Evolutionary conservation across 2,888 invertebrate genomes (phyloP).

Genomic region (Nysson spinosus): DNA sequence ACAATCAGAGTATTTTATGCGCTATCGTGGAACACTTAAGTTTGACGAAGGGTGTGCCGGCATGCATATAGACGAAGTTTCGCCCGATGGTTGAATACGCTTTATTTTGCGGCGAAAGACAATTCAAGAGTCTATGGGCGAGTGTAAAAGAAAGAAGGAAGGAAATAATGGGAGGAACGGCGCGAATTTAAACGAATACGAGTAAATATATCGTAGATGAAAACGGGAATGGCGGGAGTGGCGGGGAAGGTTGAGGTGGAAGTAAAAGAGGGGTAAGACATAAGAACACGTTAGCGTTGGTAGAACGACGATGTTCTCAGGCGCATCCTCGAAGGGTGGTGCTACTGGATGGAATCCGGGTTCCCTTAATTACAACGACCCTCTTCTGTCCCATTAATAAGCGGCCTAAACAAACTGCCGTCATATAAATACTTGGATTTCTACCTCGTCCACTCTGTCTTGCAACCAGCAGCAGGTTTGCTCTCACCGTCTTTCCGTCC

Average conservation of each 20-base stretch:
- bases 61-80: constrained; percentile 33
- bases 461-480: constrained; percentile 21
- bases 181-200: constrained; percentile 39
- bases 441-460: constrained; percentile 49
- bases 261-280: constrained; percentile 20
- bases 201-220: constrained; percentile 3
- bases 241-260: background rate
- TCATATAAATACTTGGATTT: constrained; percentile 73
- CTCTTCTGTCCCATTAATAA: constrained; percentile 73
- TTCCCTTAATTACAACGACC: constrained; percentile 72
- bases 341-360: constrained; percentile 63
- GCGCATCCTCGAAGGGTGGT: constrained; percentile 45
- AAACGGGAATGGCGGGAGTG: constrained; percentile 4
- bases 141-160: constrained; percentile 24
- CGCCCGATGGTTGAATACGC: constrained; percentile 46
- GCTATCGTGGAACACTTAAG: constrained; percentile 30
- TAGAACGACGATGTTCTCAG: constrained; percentile 37
- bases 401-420: constrained; percentile 72
- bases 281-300: constrained; percentile 36
- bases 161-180: no score
- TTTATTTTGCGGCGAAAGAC: constrained; percentile 53
- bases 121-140: constrained; percentile 39
- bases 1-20: constrained; percentile 34
- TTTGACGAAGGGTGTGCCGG: constrained; percentile 21
- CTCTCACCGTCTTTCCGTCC: constrained; percentile 27